These are phyloP conservation scores for Phaedon cochleariae DNA, from an alignment of 2,888 invertebrate species.

Conservation along the genomic window DNA sequence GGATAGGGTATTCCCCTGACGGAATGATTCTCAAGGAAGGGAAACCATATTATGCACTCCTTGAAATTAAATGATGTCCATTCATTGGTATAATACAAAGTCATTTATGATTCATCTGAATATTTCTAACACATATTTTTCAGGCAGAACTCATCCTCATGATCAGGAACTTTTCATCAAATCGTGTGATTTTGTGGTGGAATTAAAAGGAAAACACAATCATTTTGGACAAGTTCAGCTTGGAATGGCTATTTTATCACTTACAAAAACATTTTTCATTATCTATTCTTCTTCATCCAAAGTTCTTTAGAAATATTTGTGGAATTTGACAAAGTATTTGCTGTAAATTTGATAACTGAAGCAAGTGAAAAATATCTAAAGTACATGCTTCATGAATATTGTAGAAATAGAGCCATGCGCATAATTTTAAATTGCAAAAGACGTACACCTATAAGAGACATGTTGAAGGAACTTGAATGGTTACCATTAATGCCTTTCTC, in stretches of 20 bases:
- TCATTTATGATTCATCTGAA: slow-evolving; percentile 6
- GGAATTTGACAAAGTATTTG: slow-evolving; percentile 1
- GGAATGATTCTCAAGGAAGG: too few species aligned
- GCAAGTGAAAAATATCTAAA: slow-evolving; percentile 1
- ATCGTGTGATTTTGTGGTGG: background rate
- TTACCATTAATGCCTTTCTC: too few species aligned
- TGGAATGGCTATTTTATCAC: background rate
- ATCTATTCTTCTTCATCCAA: slow-evolving; percentile 2
- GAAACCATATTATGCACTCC: too few species aligned
- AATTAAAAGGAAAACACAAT: slow-evolving; percentile 1
- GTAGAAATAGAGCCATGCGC: background rate
- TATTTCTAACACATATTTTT: slow-evolving; percentile 1
- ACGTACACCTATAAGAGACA: too few species aligned
- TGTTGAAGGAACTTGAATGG: too few species aligned
- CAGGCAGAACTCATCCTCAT: slow-evolving; percentile 2
- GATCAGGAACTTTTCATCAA: background rate
- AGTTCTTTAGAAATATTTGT: slow-evolving; percentile 2
- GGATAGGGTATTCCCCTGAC: too few species aligned
- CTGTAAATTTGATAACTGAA: slow-evolving; percentile 1
- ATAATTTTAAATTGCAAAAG: too few species aligned
- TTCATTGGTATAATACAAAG: background rate
- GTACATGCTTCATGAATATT: slow-evolving; percentile 4
- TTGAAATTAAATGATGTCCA: too few species aligned
- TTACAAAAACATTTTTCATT: slow-evolving; percentile 2
- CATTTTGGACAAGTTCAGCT: slow-evolving; percentile 1